These are phyloP conservation scores for Helarctos malayanus DNA, from an alignment of 2,797 vertebrate species.

Conservation along the genomic window DNA sequence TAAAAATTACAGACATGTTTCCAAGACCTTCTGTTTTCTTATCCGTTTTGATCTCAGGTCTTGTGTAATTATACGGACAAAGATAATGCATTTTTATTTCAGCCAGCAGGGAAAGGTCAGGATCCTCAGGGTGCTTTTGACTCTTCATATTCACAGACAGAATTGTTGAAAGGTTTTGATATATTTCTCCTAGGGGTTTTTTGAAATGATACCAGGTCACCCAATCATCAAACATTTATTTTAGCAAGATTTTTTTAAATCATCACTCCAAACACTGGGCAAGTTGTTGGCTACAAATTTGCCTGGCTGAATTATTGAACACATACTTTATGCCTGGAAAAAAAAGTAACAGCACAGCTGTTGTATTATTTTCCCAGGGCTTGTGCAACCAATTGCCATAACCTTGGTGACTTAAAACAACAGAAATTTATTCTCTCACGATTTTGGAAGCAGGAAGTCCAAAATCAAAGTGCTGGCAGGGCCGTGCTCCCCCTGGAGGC, in stretches of 20 bases:
- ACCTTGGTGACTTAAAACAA: background rate
- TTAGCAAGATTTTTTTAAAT: conserved; percentile 41
- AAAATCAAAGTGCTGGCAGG: background rate
- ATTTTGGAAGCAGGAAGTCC: background rate
- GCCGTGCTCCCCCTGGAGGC: background rate
- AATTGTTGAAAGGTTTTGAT: conserved; percentile 65
- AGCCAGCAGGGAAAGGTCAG: conserved; percentile 68
- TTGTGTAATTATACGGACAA: conserved; percentile 38
- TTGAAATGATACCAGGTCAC: conserved; percentile 42
- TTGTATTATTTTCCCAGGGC: background rate
- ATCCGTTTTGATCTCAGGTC: conserved; percentile 48
- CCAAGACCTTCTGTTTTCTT: conserved; percentile 54
- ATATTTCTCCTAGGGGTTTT: conserved; percentile 60
- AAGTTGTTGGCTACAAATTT: conserved; percentile 55
- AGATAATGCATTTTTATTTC: conserved; percentile 55
- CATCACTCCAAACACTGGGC: conserved; percentile 25
- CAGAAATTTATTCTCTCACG: background rate
- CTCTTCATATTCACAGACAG: conserved; percentile 17
- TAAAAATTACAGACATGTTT: conserved; percentile 54
- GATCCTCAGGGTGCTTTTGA: conserved; percentile 31
- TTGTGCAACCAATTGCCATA: background rate
- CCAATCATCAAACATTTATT: conserved; percentile 70
- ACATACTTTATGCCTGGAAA: conserved; percentile 8
- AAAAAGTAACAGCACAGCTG: background rate
- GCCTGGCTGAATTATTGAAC: conserved; percentile 34